These are phyloP conservation scores for Danaus melanippus DNA, from an alignment of 1,140 invertebrate genomes.

Conservation along the genomic window DNA sequence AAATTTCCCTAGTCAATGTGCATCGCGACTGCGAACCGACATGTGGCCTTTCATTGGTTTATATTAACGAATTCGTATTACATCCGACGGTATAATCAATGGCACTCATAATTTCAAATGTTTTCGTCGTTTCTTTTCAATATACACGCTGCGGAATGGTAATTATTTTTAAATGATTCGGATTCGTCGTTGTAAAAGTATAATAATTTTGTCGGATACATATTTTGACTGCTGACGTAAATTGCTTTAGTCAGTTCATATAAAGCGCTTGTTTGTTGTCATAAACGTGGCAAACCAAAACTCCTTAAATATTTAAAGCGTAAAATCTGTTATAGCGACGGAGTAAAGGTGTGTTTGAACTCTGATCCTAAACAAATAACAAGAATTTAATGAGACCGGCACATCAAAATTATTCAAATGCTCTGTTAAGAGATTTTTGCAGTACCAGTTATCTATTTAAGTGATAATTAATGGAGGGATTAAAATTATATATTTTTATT, in stretches of 20 bases:
- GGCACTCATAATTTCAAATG: slow-evolving; percentile 22
- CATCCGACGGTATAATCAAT: slow-evolving; percentile 21
- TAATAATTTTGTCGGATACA: slow-evolving; percentile 2
- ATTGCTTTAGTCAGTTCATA: slow-evolving; percentile 11
- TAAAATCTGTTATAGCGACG: slow-evolving; percentile 54
- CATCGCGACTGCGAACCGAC: slow-evolving; percentile 55
- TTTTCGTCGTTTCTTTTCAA: slow-evolving; percentile 15
- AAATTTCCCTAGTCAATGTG: slow-evolving; percentile 62
- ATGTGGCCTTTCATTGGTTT: slow-evolving; percentile 30
- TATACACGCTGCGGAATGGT: neutral
- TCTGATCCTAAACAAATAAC: slow-evolving; percentile 60
- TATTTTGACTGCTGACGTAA: neutral
- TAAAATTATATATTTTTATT: no score
- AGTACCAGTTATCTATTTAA: neutral
- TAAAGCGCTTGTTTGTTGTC: slow-evolving; percentile 36
- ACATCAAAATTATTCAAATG: slow-evolving; percentile 24
- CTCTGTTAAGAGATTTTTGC: slow-evolving; percentile 9
- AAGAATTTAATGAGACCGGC: slow-evolving; percentile 53
- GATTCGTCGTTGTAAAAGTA: neutral
- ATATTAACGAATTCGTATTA: slow-evolving; percentile 21
- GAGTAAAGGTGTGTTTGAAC: slow-evolving; percentile 46
- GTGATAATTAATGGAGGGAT: no score
- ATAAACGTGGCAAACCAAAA: slow-evolving; percentile 44
- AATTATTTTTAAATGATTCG: slow-evolving; percentile 1
- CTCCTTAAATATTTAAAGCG: slow-evolving; percentile 58